Percentiles rank a stretch among this genome's conserved stretches.
Evolutionary conservation across 2,797 vertebrate genomes (phyloP).

Genomic region (Dicrostonyx torquatus): DNA sequence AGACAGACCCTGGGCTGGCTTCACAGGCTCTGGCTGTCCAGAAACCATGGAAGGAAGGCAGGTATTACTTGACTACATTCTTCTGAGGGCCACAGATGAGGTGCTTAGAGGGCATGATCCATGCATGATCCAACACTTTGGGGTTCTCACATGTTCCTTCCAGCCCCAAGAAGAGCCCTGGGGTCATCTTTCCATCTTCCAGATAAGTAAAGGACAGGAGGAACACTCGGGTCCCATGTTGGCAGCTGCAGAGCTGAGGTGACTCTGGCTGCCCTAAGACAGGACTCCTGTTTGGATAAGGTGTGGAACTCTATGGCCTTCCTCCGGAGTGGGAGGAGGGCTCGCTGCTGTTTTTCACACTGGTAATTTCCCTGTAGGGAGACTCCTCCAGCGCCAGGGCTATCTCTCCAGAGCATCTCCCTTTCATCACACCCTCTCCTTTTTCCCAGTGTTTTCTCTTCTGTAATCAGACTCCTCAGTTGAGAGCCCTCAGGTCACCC

Average conservation of each 20-base stretch:
- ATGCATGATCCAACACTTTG: rapidly evolving
- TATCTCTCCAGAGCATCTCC: not conserved
- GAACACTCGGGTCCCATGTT: not conserved
- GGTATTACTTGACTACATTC: not conserved
- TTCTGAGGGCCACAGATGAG: not conserved
- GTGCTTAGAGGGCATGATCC: not conserved
- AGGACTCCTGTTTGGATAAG: not conserved
- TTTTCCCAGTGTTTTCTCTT: not conserved
- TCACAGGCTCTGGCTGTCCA: not conserved
- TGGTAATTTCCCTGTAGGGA: not conserved
- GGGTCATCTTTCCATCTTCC: too few relatives aligned
- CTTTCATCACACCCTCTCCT: not conserved
- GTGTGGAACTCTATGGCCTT: not conserved
- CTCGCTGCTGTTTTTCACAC: not conserved
- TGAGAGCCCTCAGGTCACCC: not conserved
- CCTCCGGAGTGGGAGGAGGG: not conserved
- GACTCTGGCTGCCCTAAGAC: not conserved
- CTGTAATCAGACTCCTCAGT: not conserved
- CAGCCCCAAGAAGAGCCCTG: rapidly evolving
- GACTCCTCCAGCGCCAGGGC: not conserved
- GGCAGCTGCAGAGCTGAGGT: not conserved
- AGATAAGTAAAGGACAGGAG: not conserved
- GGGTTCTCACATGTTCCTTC: not conserved
- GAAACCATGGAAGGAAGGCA: not conserved
- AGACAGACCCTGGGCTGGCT: rapidly evolving